These are phyloP conservation scores for Dynastes maya DNA, from an alignment of 2,888 invertebrate genomes.

Conservation along the genomic window DNA sequence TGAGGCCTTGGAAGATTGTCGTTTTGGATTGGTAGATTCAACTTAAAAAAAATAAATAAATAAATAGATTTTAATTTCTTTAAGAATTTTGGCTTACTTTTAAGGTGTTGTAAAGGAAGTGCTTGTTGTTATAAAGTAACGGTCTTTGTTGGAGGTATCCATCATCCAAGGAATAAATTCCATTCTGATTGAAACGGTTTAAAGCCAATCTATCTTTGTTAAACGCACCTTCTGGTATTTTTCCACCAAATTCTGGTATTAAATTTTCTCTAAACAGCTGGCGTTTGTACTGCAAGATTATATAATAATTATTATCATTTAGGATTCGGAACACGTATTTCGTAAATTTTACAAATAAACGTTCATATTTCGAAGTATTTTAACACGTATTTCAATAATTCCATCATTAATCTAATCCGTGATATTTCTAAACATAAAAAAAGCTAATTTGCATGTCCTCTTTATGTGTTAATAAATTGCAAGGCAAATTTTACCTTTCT, in stretches of 20 bases:
- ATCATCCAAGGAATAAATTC: conserved; percentile 38
- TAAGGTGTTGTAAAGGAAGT: conserved; percentile 28
- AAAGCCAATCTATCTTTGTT: conserved; percentile 35
- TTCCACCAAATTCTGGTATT: conserved; percentile 42
- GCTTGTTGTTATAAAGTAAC: conserved; percentile 24
- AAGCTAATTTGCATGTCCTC: no score
- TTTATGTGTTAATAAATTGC: no score
- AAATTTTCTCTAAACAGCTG: conserved; percentile 46
- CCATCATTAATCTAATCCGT: no score
- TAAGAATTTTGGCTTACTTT: conserved; percentile 15
- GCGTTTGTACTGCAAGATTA: conserved; percentile 27
- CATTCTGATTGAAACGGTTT: conserved; percentile 46
- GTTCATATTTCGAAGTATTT: no score
- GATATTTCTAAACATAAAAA: no score
- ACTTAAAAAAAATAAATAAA: background rate
- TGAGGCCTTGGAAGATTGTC: no score
- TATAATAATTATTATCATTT: no score
- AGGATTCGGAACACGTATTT: no score
- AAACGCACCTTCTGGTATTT: conserved; percentile 46
- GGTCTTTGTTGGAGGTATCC: conserved; percentile 45
- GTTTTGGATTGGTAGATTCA: conserved; percentile 16
- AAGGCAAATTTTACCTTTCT: no score
- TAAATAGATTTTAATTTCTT: background rate
- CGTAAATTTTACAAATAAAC: no score
- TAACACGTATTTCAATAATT: no score